Base-by-base conservation (phyloP, 2,113 vertebrate species). In the Arvicanthis niloticus region DNA sequence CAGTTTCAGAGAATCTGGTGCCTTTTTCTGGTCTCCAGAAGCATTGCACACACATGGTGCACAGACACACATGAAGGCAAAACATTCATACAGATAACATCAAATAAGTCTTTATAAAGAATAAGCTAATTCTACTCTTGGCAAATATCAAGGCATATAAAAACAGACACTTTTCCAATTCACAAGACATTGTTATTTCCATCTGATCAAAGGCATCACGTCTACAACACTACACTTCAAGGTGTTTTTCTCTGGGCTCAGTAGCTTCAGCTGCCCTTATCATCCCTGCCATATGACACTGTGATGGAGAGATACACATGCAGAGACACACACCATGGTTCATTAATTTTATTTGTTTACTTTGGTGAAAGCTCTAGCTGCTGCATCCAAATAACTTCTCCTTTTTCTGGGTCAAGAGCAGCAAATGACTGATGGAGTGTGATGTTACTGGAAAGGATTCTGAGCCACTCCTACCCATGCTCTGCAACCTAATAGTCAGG, bases 301-400 rank as follows among this genome's bases (percentile, higher is more conserved):
- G 60, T 82, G 68, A 95, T 70, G 42, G 80, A 93, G 89, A 93
- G 53, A 89, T 31, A 72, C 72, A 88, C 37, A 58, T 2, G 31
- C 42, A 42, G 75, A 96, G 48, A 11, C 53, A 65, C 78, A 93
- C 11, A 42, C 53, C 84, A 84, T 48, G 73, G 42, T 91, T 68
- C 84, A 96, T 96, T 96, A 95, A 92, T 96, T 97, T 95, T 96
- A 96, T 91, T 91, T 95, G 87, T 95, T 95, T 94, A 88, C 85
- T 95, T 78, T 91, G 88, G 92, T 88, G 90, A 92, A 95, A 73
- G 12, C 22, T 92, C 26, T 62, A 93, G 90, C 16, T 21, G 77
- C 80, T 67, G 34, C 9, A 88, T 91, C 73, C 67, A 94, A 96
- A 94, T 72, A 91, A 65, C 70, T 82, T 94, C 84, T 80, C 8